These are phyloP conservation scores for Ailurus styani DNA, from an alignment of 2,113 vertebrate species.

Conservation along the genomic window DNA sequence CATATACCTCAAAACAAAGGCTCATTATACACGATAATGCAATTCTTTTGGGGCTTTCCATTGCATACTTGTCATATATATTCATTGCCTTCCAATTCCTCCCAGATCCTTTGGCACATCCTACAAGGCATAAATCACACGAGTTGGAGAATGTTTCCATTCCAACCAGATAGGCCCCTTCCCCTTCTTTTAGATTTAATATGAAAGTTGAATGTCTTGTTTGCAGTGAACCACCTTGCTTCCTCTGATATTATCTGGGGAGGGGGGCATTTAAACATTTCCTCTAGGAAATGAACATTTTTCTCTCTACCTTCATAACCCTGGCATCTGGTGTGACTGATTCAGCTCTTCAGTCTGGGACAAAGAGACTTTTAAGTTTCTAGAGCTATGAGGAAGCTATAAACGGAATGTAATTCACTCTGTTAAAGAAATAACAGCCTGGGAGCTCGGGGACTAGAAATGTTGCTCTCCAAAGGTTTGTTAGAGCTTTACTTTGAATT, in stretches of 20 bases:
- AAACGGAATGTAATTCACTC: constrained; percentile 6
- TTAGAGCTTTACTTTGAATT: constrained; percentile 54
- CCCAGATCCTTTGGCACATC: constrained; percentile 3
- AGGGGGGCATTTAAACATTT: neutral
- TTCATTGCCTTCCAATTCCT: constrained; percentile 50
- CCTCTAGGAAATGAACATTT: neutral
- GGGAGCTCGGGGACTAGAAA: neutral
- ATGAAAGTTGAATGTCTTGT: neutral
- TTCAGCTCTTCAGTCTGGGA: neutral
- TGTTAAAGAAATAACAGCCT: neutral
- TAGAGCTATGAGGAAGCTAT: neutral
- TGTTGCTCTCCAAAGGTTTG: constrained; percentile 42
- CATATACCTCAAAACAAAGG: constrained; percentile 54
- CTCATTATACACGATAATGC: neutral
- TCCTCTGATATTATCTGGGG: neutral
- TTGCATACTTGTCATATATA: neutral
- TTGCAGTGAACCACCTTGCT: neutral
- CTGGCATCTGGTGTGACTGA: neutral
- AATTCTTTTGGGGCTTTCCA: constrained; percentile 41
- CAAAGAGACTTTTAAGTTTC: constrained; percentile 39
- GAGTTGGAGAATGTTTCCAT: neutral
- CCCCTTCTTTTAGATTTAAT: neutral
- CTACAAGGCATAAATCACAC: constrained; percentile 1
- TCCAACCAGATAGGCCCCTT: neutral
- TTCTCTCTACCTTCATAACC: neutral